A percentile compares a stretch with the other conserved stretches of the same genome.
Evolutionary conservation across 2,797 vertebrate genomes (phyloP).

Genomic region (Poeciliopsis paucimaculata): DNA sequence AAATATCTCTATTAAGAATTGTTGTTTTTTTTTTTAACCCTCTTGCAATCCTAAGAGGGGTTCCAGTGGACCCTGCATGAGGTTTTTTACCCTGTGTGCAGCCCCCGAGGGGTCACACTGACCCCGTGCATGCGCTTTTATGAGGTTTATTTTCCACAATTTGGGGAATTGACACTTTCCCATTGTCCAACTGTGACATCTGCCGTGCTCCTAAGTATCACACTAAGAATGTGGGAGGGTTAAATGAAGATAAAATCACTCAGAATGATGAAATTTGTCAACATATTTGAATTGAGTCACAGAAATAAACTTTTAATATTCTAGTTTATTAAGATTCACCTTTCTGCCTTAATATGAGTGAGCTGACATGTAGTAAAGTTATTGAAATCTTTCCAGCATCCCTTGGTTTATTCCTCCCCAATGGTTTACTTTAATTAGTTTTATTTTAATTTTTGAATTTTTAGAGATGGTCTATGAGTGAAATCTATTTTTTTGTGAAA

Average conservation of each 20-base stretch:
- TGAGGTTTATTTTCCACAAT: no score
- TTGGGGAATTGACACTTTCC: no score
- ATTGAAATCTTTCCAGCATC: slow-evolving; percentile 8
- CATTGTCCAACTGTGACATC: no score
- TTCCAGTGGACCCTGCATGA: no score
- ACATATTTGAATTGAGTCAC: neutral
- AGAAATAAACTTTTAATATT: neutral
- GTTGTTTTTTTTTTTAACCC: neutral
- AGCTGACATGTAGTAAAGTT: slow-evolving; percentile 11
- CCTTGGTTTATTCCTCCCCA: slow-evolving; percentile 4
- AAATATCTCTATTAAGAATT: neutral
- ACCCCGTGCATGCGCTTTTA: no score
- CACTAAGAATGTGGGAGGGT: no score
- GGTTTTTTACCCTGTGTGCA: no score
- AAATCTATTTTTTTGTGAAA: neutral
- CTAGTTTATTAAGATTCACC: neutral
- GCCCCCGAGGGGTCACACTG: no score
- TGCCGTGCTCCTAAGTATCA: no score
- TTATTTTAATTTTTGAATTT: slow-evolving; percentile 6
- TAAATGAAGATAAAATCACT: neutral
- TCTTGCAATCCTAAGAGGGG: neutral
- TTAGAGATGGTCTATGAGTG: neutral
- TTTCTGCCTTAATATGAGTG: slow-evolving; percentile 11
- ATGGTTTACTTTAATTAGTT: neutral
- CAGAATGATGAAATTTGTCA: neutral